These are phyloP conservation scores for Pseudochromis fuscus DNA, from an alignment of 2,797 vertebrate genomes.

Conservation along the genomic window DNA sequence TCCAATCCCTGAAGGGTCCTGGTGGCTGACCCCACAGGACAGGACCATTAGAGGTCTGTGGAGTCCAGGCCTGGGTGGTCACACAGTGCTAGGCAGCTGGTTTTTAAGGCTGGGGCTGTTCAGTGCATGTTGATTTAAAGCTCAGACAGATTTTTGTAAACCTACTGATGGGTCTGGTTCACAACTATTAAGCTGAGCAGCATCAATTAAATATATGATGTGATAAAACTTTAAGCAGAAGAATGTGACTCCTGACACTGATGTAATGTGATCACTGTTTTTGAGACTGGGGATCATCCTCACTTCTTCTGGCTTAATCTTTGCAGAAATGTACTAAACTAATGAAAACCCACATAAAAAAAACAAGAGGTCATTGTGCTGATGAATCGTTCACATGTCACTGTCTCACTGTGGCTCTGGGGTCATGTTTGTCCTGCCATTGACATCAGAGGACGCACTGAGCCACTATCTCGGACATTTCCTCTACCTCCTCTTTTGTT, in stretches of 20 bases:
- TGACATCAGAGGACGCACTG: constrained; percentile 12
- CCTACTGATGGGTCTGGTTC: neutral
- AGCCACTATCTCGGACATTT: constrained; percentile 27
- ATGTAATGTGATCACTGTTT: neutral
- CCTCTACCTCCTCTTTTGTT: constrained; percentile 1
- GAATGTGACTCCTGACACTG: neutral
- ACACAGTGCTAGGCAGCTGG: too few relatives aligned
- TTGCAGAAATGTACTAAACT: neutral
- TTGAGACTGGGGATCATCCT: neutral
- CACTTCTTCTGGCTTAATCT: neutral
- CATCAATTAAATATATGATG: neutral
- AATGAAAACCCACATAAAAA: neutral
- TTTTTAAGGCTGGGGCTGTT: too few relatives aligned
- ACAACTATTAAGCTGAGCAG: neutral
- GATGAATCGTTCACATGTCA: neutral
- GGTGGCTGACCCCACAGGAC: too few relatives aligned
- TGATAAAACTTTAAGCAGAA: neutral
- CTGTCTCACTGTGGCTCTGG: neutral
- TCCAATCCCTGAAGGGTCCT: too few relatives aligned
- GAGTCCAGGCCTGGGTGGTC: too few relatives aligned
- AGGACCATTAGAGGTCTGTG: too few relatives aligned
- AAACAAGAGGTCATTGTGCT: neutral
- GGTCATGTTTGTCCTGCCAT: constrained; percentile 15
- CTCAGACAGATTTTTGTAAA: too few relatives aligned
- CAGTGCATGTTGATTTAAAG: too few relatives aligned